Evolutionary conservation across 2,888 invertebrate species (phyloP).

Genomic region (Drosophila pegasa): DNA sequence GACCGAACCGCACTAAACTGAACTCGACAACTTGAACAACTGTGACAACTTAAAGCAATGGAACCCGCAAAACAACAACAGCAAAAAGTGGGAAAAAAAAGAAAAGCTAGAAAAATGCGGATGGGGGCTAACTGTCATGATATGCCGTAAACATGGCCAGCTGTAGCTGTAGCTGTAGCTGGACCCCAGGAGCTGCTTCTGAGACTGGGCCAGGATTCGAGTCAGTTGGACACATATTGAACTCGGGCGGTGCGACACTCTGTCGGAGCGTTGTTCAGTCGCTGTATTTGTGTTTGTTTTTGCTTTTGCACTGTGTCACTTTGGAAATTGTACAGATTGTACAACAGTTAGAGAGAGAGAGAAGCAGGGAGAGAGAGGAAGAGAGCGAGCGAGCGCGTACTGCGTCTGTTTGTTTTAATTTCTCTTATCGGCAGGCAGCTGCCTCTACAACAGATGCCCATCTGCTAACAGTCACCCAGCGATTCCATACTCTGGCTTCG

Average conservation of each 20-base stretch:
- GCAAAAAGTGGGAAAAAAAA: conserved; percentile 19
- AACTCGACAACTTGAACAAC: conserved; percentile 76
- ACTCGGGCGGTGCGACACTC: conserved; percentile 27
- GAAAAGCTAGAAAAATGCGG: conserved; percentile 9
- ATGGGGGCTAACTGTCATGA: conserved; percentile 63
- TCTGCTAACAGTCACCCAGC: conserved; percentile 15
- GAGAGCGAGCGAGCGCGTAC: conserved; percentile 22
- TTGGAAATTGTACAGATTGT: conserved; percentile 75
- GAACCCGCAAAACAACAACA: conserved; percentile 15
- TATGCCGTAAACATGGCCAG: conserved; percentile 78
- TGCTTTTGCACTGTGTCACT: conserved; percentile 65
- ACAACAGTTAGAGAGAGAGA: conserved; percentile 41
- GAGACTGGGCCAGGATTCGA: conserved; percentile 36
- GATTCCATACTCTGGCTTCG: conserved; percentile 9
- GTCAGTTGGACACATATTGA: conserved; percentile 63
- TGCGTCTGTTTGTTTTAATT: conserved; percentile 74
- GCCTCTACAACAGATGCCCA: conserved; percentile 35
- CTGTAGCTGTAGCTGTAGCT: conserved; percentile 57
- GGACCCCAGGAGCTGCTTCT: conserved; percentile 15
- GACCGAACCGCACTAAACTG: conserved; percentile 57
- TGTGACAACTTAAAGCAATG: conserved; percentile 78
- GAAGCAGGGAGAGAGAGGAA: conserved; percentile 17
- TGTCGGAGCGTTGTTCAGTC: not conserved
- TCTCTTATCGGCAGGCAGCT: conserved; percentile 77
- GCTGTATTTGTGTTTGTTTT: conserved; percentile 22